Percentiles rank a stretch among this genome's conserved stretches.
Evolutionary conservation across 2,888 invertebrate species (phyloP).

Genomic region (Zeuzera pyrina): DNA sequence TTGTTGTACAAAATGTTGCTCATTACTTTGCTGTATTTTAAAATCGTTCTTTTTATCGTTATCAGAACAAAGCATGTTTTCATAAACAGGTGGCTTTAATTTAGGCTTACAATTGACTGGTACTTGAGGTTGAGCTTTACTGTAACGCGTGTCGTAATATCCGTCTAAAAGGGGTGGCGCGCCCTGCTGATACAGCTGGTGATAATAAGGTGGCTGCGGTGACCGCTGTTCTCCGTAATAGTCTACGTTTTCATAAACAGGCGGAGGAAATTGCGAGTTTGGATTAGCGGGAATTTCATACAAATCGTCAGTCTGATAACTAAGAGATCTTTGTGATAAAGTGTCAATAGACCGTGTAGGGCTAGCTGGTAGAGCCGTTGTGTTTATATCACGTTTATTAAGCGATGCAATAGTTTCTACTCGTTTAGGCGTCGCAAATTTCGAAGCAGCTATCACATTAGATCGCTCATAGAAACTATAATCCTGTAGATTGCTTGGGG

Average conservation of each 20-base stretch:
- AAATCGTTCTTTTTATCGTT: constrained; percentile 55
- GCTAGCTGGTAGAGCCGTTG: constrained; percentile 57
- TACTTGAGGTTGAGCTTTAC: constrained; percentile 88
- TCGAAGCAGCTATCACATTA: constrained; percentile 83
- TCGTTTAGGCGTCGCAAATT: constrained; percentile 83
- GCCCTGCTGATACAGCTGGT: constrained; percentile 65
- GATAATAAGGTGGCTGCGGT: constrained; percentile 76
- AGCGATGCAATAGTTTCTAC: constrained; percentile 75
- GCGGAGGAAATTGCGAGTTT: constrained; percentile 48
- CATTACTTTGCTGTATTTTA: constrained; percentile 41
- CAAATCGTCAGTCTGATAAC: constrained; percentile 60
- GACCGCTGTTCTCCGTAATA: constrained; percentile 78
- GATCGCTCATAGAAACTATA: constrained; percentile 77
- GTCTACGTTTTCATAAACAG: constrained; percentile 87
- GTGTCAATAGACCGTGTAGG: constrained; percentile 75
- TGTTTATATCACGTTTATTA: constrained; percentile 56
- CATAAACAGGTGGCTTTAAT: constrained; percentile 56
- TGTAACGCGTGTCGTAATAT: constrained; percentile 71
- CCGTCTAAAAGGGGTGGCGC: constrained; percentile 56
- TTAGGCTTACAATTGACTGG: constrained; percentile 71
- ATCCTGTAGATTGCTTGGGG: constrained; percentile 57
- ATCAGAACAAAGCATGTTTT: constrained; percentile 63
- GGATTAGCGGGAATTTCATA: constrained; percentile 62
- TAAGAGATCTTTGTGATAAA: constrained; percentile 73
- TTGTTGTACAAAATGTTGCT: constrained; percentile 55